Evolutionary conservation across 2,797 vertebrate genomes (phyloP), one percentile per base, ranked within the genome.

Genomic region (Tragelaphus oryx): DNA sequence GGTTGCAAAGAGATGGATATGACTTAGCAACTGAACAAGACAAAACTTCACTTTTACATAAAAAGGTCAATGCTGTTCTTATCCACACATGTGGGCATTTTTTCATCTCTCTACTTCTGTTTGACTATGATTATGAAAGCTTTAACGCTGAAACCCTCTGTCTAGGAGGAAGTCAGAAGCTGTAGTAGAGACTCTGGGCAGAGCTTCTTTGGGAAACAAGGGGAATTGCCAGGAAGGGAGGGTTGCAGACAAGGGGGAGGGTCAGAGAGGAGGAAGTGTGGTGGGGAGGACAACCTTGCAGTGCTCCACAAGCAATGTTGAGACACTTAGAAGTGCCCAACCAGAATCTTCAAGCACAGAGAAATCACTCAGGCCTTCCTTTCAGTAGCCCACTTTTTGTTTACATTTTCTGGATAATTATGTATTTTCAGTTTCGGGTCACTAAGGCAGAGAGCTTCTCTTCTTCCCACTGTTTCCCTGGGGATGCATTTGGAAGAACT

Each of bases 331-430:
- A 76, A 30, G 18, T 46, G 50, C 50, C 60, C 52, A 37, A 9
- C 24, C 41, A 50, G 52, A 80, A 59, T 48, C 65, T 83, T 44
- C 65, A 24, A 90, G 55, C 57, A 5, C 48, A 22, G 41, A 37
- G 24, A 46, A 71, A 57, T 12, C 24, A n/a, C 48, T 65, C 54
- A 3, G n/a, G 57, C 6, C 17, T 44, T 24, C 55, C 59, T 55
- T 50, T 48, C 88, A 46, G 30, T 13, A 60, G 41, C 22, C 50
- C 48, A 50, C 16, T 44, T 90, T 92, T 75, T 82, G 52, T 93
- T 95, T 74, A 81, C 60, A 84, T 90, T 71, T 44, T 90, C 87
- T 91, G 60, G 41, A 28, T 60, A 85, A 68, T 89, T 91, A 46
- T 44, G 18, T 28, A 54, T 87, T 93, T 91, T 83, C 54, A 59